A percentile compares a stretch with the other conserved stretches of the same genome.
Conservation (phyloP, 2,888 invertebrate genomes). For the Vannuccia rotundouncinata region DNA sequence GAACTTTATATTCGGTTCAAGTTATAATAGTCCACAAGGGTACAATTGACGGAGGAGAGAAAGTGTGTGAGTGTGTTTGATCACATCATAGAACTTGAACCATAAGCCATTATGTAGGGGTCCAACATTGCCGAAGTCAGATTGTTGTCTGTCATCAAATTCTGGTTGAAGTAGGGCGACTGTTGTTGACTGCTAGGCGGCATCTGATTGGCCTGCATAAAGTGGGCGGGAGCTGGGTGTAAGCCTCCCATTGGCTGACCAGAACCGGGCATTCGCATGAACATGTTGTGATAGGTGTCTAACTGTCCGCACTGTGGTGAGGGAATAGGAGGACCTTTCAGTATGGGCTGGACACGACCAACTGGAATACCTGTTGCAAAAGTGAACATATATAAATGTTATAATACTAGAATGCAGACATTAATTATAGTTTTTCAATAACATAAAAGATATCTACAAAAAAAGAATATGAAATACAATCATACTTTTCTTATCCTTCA, state of each 20-base stretch:
- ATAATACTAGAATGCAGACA: background rate
- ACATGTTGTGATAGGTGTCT: background rate
- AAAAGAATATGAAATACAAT: background rate
- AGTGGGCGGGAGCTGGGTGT: background rate
- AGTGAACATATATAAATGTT: background rate
- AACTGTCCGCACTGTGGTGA: background rate
- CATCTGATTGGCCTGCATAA: background rate
- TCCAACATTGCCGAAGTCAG: background rate
- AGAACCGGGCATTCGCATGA: background rate
- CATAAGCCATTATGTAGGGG: constrained; percentile 1
- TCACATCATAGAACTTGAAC: background rate
- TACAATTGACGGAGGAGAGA: background rate
- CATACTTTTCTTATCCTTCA: constrained; percentile 9
- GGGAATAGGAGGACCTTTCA: background rate
- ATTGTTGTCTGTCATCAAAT: background rate
- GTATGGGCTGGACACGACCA: background rate
- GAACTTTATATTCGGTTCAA: background rate
- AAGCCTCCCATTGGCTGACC: background rate
- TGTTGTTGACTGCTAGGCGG: background rate
- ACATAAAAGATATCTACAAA: background rate
- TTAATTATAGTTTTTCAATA: background rate
- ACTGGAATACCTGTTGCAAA: background rate
- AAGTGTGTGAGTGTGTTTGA: background rate
- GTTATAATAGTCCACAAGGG: background rate
- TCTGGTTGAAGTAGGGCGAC: background rate